These are phyloP conservation scores for Drosophila pseudoobscura DNA, from an alignment of 1,140 invertebrate genomes.

Conservation along the genomic window DNA sequence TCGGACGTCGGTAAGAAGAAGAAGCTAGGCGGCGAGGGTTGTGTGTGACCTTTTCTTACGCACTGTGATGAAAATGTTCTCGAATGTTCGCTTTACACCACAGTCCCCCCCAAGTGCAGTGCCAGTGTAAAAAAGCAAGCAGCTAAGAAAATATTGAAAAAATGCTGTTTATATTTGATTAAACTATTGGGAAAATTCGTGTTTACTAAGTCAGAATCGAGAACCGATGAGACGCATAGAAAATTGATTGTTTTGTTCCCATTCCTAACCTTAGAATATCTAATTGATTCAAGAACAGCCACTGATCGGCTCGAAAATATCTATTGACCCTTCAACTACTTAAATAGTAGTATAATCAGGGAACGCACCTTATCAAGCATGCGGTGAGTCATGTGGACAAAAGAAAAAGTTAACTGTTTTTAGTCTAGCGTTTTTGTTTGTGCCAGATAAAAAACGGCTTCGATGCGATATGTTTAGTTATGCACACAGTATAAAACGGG, in stretches of 20 bases:
- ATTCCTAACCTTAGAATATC: not conserved
- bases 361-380: constrained; percentile 59
- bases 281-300: not conserved
- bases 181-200: constrained; percentile 13
- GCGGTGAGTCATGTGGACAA: constrained; percentile 65
- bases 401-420: constrained; percentile 39
- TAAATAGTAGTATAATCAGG: constrained; percentile 39
- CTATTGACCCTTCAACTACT: constrained; percentile 11
- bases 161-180: constrained; percentile 14
- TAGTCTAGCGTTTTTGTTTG: constrained; percentile 30
- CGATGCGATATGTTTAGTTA: constrained; percentile 31
- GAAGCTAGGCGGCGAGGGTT: constrained; percentile 13
- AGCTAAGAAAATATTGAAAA: constrained; percentile 29
- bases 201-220: not conserved
- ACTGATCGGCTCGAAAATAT: constrained; percentile 6
- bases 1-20: constrained; percentile 71
- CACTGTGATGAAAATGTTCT: constrained; percentile 42
- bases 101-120: constrained; percentile 7
- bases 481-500: constrained; percentile 18
- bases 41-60: constrained; percentile 27
- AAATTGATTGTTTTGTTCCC: not conserved
- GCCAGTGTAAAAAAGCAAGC: constrained; percentile 15
- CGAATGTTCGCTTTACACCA: constrained; percentile 36
- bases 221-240: not conserved
- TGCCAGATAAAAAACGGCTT: constrained; percentile 1